A percentile compares a stretch with the other conserved stretches of the same genome.
Conservation (phyloP, 2,888 invertebrate species). For the Serrognathus titanus region DNA sequence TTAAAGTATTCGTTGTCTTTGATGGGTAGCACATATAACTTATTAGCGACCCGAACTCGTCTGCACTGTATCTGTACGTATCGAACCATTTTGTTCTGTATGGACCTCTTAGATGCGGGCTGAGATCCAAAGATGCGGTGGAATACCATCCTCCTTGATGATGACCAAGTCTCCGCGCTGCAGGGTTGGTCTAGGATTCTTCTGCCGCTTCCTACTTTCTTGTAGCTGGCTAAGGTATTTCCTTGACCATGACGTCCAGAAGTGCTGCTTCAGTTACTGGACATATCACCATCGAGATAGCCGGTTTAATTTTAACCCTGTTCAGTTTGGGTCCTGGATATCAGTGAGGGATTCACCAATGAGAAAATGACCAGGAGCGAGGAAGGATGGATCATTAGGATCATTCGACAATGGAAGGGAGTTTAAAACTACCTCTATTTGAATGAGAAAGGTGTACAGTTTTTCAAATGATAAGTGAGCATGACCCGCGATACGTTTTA, state of each 20-base stretch:
- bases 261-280: conserved; percentile 28
- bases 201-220: conserved; percentile 21
- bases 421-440: no score
- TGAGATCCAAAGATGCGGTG: conserved; percentile 33
- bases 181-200: background rate
- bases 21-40: conserved; percentile 26
- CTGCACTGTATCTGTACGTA: no score
- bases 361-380: no score
- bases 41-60: conserved; percentile 21
- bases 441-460: no score
- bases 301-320: conserved; percentile 19
- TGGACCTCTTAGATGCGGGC: conserved; percentile 29
- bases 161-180: background rate
- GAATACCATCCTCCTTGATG: conserved; percentile 14
- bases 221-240: conserved; percentile 34
- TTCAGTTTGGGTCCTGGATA: conserved; percentile 21
- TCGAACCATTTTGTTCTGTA: conserved; percentile 30
- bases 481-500: no score
- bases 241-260: conserved; percentile 29
- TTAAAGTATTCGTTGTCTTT: background rate
- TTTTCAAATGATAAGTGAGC: no score
- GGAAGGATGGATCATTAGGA: no score
- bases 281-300: conserved; percentile 15
- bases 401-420: no score
- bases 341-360: conserved; percentile 8